Base-by-base conservation (phyloP, 2,113 vertebrate species). In the Dendropsophus ebraccatus region DNA sequence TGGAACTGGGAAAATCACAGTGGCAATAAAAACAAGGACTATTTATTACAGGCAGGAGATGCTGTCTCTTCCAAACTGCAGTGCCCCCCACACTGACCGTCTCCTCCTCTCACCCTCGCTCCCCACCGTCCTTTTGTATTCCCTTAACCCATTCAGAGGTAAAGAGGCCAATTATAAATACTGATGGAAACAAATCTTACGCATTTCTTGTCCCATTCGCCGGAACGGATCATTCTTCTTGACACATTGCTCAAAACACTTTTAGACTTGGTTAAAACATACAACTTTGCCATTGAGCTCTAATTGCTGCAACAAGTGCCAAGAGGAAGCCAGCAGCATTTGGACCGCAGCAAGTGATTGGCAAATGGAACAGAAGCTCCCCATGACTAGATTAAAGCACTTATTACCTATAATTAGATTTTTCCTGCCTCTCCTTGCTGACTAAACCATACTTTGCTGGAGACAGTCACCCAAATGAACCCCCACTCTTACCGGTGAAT, bases 1-100 rank as follows among this genome's bases (percentile, higher is more conserved):
- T 87, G 85, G 85, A 87, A 87, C 85, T 87, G 85, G 85, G 85
- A 87, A 87, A 87, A 87, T 87, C 85, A 87, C 77, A 87, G 85
- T 87, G 85, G 77, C 77, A 81, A 87, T 87, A 87, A 87, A 87
- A 81, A 87, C 77, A 87, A 87, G 85, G 78, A 81, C 75, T 81
- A 73, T 87, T 87, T 87, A 81, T 87, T 70, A 87, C 69, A 81
- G 85, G 85, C 85, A 81, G 85, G 85, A 87, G 85, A 87, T 74
- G 37, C 78, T 81, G 67, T 73, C 52, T 77, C 85, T 74, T 74
- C 67, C 77, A 73, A 81, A 74, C 67, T 56, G 35, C 76, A 56
- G 52, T 74, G 65, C 67, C 69, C 77, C 56, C 77, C 84, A 80
- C 65, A 80, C 47, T 80, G 76, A 56, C 84, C 65, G 47, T 86